Percentiles rank a stretch among this genome's conserved stretches.
These are phyloP conservation scores for Corvus moneduloides DNA, from an alignment of 2,113 vertebrate species.

Conservation along the genomic window DNA sequence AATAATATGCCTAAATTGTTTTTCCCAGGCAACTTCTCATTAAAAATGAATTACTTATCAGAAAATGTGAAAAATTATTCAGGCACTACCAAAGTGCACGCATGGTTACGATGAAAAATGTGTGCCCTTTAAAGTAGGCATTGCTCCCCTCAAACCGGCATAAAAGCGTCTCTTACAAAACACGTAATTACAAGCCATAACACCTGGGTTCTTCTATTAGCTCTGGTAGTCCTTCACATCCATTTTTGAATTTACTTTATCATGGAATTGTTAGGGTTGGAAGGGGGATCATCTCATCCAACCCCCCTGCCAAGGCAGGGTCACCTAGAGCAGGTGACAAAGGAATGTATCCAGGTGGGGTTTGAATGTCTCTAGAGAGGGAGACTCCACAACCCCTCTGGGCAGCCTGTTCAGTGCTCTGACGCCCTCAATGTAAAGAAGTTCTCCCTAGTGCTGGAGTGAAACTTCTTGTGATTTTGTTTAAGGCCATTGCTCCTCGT, in stretches of 20 bases:
- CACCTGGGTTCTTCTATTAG: neutral
- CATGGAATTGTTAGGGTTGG: neutral
- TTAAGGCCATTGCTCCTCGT: no score
- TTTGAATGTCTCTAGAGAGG: neutral
- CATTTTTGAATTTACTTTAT: rapidly evolving
- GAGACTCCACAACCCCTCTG: no score
- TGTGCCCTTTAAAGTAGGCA: neutral
- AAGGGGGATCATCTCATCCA: neutral
- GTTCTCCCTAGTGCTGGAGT: no score
- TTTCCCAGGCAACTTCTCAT: neutral
- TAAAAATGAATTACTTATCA: neutral
- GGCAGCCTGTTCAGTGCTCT: neutral
- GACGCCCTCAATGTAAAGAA: rapidly evolving
- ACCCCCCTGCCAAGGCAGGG: neutral
- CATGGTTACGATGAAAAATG: neutral
- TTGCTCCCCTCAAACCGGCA: neutral
- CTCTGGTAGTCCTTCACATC: neutral
- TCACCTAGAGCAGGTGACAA: neutral
- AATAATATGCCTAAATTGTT: neutral
- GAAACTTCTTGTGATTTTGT: neutral
- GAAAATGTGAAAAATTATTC: neutral
- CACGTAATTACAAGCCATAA: rapidly evolving
- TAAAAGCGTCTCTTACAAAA: neutral
- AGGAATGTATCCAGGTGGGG: neutral
- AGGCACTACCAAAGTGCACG: neutral